phyloP scores from a whole-genome alignment of 1,140 invertebrate species.

The Agrypnia vestita region DNA sequence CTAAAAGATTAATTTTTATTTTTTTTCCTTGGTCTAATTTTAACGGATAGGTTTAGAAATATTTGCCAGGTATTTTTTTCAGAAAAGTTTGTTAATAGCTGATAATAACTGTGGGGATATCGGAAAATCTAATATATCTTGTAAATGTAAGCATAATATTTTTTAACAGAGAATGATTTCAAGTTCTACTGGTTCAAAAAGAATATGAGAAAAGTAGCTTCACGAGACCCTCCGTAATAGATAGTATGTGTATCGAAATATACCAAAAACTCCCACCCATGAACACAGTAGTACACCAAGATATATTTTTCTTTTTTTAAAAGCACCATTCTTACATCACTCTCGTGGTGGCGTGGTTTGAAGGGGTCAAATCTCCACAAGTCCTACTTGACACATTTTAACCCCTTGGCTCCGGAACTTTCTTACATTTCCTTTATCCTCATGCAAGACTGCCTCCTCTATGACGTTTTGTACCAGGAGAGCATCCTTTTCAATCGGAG shows the following conservation, averaged over 20 bases:
- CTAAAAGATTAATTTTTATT: too few species aligned
- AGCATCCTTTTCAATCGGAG: slow-evolving; percentile 55
- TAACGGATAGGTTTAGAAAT: too few species aligned
- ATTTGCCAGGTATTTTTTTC: too few species aligned
- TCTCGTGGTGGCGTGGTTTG: slow-evolving; percentile 1
- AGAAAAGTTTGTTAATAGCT: too few species aligned
- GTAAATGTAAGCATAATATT: too few species aligned
- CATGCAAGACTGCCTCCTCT: slow-evolving; percentile 40
- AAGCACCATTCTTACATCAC: slow-evolving; percentile 21
- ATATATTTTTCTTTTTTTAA: slow-evolving; percentile 5
- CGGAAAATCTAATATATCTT: too few species aligned
- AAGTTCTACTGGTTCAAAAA: neutral
- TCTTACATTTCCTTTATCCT: slow-evolving; percentile 56
- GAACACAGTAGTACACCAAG: neutral
- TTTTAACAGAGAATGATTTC: neutral
- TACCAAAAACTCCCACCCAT: too few species aligned
- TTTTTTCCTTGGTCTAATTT: too few species aligned
- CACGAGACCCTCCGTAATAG: too few species aligned
- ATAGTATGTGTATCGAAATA: too few species aligned
- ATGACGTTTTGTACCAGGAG: slow-evolving; percentile 45
- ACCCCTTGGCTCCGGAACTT: slow-evolving; percentile 52
- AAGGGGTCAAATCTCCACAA: slow-evolving; percentile 41
- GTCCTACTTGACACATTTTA: slow-evolving; percentile 59
- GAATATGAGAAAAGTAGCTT: too few species aligned
- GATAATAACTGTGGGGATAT: too few species aligned